phyloP scores from a whole-genome alignment of 2,113 vertebrate species.

The Pomatorhinus ruficollis region DNA sequence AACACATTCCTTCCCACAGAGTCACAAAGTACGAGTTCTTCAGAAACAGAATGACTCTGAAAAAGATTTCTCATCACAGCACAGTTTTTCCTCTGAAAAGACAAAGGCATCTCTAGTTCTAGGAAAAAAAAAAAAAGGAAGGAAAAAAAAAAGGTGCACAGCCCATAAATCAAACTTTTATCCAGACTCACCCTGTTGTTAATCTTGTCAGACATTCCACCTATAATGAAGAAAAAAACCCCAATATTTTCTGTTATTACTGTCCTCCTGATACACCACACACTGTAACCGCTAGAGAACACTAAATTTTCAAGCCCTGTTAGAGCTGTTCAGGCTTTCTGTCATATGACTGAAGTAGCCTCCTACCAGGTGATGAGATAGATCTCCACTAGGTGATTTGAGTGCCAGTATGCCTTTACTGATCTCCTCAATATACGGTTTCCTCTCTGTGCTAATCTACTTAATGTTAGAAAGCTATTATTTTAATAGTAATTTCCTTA shows the following conservation, averaged over 20 bases:
- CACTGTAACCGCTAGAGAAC: neutral
- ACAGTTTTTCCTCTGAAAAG: neutral
- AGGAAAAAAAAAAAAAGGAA: too few species aligned
- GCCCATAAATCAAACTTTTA: neutral
- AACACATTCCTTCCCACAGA: neutral
- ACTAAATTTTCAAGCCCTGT: neutral
- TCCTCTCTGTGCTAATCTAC: neutral
- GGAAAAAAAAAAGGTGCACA: neutral
- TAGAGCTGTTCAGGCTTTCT: neutral
- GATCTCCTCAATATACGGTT: neutral
- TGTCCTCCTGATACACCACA: neutral
- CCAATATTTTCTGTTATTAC: neutral
- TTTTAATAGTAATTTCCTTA: neutral
- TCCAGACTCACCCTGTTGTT: neutral
- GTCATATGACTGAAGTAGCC: neutral
- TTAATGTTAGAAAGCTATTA: neutral
- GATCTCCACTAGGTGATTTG: neutral
- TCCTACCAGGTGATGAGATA: neutral
- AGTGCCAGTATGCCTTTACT: neutral
- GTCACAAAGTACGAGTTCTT: neutral
- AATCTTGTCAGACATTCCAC: neutral
- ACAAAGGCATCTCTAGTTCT: neutral
- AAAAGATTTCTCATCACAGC: neutral
- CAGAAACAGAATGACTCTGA: neutral
- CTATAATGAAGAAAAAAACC: neutral